Conservation (phyloP, 2,113 vertebrate species). For the Solenodon paradoxus region DNA sequence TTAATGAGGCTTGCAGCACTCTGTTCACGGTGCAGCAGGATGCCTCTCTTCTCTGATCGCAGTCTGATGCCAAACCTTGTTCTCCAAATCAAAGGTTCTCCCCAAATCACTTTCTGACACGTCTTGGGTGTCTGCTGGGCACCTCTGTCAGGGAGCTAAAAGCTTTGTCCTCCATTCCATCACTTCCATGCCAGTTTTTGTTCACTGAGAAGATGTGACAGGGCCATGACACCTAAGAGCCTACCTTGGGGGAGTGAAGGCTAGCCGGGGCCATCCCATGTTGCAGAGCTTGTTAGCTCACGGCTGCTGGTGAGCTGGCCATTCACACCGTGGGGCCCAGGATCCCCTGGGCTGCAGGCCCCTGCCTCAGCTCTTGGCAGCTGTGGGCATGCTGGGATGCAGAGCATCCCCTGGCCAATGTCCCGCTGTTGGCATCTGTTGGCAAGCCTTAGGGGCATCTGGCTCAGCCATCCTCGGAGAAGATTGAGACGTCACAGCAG, state of each 20-base stretch:
- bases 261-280: neutral
- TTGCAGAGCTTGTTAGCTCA: neutral
- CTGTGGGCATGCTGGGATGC: neutral
- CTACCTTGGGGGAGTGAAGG: neutral
- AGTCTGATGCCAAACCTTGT: conserved; percentile 63
- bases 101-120: neutral
- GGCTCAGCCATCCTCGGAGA: neutral
- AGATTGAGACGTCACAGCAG: conserved; percentile 14
- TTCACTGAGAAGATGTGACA: neutral
- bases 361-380: neutral
- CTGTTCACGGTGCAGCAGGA: neutral
- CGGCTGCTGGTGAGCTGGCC: neutral
- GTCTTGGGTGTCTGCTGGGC: neutral
- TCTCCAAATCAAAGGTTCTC: conserved; percentile 69
- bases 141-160: neutral
- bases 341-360: rapidly evolving
- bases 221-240: neutral
- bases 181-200: neutral
- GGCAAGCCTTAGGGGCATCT: neutral
- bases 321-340: rapidly evolving
- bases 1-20: conserved; percentile 58
- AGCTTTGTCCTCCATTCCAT: neutral
- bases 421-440: conserved; percentile 3
- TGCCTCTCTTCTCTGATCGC: conserved; percentile 48
- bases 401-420: neutral